Evolutionary conservation across 1,140 invertebrate genomes (phyloP).

Genomic region (Papilio dardanus): DNA sequence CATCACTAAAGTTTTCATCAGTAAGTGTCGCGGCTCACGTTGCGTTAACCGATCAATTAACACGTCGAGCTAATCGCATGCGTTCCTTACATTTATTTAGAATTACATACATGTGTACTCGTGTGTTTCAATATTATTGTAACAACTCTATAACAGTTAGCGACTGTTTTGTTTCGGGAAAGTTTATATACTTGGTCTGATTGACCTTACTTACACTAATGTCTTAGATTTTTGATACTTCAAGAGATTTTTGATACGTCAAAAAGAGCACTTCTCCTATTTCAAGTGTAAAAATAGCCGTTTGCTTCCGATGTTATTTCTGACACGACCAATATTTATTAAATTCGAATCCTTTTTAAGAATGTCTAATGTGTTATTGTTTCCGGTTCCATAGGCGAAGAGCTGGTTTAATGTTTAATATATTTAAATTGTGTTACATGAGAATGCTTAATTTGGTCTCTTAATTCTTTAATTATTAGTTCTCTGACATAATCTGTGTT

Average conservation of each 20-base stretch:
- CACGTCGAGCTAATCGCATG: conserved; percentile 3
- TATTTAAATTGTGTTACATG: not conserved
- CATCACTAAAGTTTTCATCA: conserved; percentile 12
- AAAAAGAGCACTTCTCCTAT: no score
- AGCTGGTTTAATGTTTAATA: not conserved
- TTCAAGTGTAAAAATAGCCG: not conserved
- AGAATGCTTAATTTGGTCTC: not conserved
- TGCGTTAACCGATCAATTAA: conserved; percentile 16
- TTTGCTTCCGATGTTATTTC: not conserved
- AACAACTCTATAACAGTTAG: not conserved
- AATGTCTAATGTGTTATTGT: not conserved
- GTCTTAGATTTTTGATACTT: not conserved
- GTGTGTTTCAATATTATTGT: not conserved
- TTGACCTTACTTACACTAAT: not conserved
- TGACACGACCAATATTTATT: not conserved
- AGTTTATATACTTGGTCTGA: not conserved
- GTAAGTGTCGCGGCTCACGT: conserved; percentile 30
- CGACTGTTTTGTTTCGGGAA: not conserved
- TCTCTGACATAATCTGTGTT: no score
- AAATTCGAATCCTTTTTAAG: not conserved
- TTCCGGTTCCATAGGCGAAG: not conserved
- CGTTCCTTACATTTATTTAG: conserved; percentile 2
- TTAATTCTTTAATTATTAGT: no score
- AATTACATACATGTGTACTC: not conserved
- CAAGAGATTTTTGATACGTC: no score